Base-by-base conservation (phyloP, 1,140 invertebrate species). In the Drosophila triauraria region DNA sequence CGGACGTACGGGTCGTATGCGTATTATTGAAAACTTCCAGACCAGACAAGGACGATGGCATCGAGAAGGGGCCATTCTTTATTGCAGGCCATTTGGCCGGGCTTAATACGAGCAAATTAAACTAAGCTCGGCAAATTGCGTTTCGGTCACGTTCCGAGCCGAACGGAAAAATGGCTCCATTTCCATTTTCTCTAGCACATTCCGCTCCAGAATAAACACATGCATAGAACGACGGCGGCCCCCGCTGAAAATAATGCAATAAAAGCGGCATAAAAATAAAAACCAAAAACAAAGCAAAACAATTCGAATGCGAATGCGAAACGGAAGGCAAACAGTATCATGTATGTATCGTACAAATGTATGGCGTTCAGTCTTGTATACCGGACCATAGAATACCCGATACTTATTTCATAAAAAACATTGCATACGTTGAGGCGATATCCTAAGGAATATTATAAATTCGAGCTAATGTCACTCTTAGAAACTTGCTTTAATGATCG, bases 21-120 rank as follows among this genome's bases (percentile, higher is more conserved):
- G 82, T 70, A 75, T 85, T 85, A 84, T 84, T 84, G 81, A 84
- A 84, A 84, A 77, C 62, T 80, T 72, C 38, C 44, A 43, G 53
- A 50, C 38, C 44, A 43, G 53, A 50, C 53, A 59, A 30, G 35
- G 48, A 15, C 30, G 35, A 65, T 27, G 47, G 43, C 9, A 44
- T 56, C 20, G 46, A 60, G 69, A 44, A 32, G 69, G 57, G 46
- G 58, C 62, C 53, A 46, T 82, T 75, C 68, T 82, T 85, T 85
- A 81, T 65, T 72, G 60, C 65, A 30, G 59, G 47, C 80, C 47
- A 53, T 70, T 56, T 71, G 43, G 68, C 43, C 17, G 10, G 77
- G 76, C 81, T 79, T 82, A 83, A 88, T 80, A 80, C 79, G 88
- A 69, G 81, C 86, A 88, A 90, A 88, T 88, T 88, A 90, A 88